Base-by-base conservation (phyloP, 2,888 invertebrate genomes). In the Xanthia togata region DNA sequence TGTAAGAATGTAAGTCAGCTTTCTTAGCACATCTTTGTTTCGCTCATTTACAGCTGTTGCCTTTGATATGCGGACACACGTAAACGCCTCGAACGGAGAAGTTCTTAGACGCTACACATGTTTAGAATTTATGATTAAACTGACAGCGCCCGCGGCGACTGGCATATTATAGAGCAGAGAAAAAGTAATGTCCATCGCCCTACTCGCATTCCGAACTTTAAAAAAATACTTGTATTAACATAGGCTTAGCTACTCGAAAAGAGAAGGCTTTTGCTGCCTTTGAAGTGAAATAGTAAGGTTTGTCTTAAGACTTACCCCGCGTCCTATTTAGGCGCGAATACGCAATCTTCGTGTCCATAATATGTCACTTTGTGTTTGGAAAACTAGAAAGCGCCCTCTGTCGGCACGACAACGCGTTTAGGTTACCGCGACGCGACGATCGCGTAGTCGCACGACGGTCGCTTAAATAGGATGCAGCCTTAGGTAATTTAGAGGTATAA, bases 51-150 rank as follows among this genome's bases (percentile, higher is more conserved):
- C 47, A 82, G 55, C 77, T 69, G 81, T 80, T 75, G 53, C 38
- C 44, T 63, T 63, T 73, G 62, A 79, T 69, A 55, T 68, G 53
- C 47, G 67, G 50, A 63, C 67, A 67, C 60, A 64, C 53, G 71
- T 84, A 57, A 63, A 44, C 57, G 69, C 41, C 31, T 60, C 70
- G 69, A 72, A 57, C 60, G 64, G 69, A 76, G 64, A 67, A 76
- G 76, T 74, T 82, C 63, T 82, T 53, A 70, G 63, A 70, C 31
- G 63, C 38, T 63, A 67, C 70, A 82, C 78, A 71, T 67, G 78
- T 60, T 75, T 68, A 78, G 72, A 83, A 85, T 83, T 41, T 82
- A 70, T 85, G 65, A 83, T 74, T 78, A 69, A 71, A 69, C 44
- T 74, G 53, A 14, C 31, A 50, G 20, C 12, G 38, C 64, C 35